Base-by-base conservation (phyloP, 2,888 invertebrate genomes). In the Diaperis boleti region DNA sequence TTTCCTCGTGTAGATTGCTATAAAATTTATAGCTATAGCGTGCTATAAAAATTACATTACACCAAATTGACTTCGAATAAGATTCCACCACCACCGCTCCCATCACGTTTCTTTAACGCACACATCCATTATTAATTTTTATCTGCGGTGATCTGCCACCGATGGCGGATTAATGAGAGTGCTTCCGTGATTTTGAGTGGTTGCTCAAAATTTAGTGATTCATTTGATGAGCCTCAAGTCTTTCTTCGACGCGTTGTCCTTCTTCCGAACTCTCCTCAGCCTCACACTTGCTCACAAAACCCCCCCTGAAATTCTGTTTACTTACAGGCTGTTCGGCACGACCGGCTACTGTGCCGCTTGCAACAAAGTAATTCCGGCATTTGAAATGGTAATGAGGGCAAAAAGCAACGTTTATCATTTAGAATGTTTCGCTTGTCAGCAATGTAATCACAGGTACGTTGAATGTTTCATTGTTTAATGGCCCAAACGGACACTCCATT, bases 371-470 rank as follows among this genome's bases (percentile, higher is more conserved):
- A 95, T 95, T 82, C 95, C 95, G 65, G 94, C 95, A 69, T 95
- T 95, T 83, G 95, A 95, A 85, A 94, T 95, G 94, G 95, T 95
- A 75, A 95, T 96, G 95, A 87, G 94, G 81, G 95, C 94, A 70
- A 90, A 92, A 82, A 91, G 90, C 78, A 94, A 95, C 82, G 95
- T 95, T 69, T 95, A 95, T 84, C 95, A 95, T 83, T 87, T 95
- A 82, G 95, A 95, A 82, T 95, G 95, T 82, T 95, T 95, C 82
- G 94, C 95, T 73, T 95, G 95, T 85, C 95, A 95, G 82, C 94
- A 95, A 81, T 95, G 95, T 83, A 94, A 92, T 85, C 94, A 95
- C 85, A 93, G 95, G 95, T 95, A 82, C 82, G 79, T 61, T 60
- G 22, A 52, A 33, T 54, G 17, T 54, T 54, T 54, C 41, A 54